Evolutionary conservation across 2,113 vertebrate species (phyloP), one percentile per base, ranked within the genome.

Genomic region (Barbus barbus): DNA sequence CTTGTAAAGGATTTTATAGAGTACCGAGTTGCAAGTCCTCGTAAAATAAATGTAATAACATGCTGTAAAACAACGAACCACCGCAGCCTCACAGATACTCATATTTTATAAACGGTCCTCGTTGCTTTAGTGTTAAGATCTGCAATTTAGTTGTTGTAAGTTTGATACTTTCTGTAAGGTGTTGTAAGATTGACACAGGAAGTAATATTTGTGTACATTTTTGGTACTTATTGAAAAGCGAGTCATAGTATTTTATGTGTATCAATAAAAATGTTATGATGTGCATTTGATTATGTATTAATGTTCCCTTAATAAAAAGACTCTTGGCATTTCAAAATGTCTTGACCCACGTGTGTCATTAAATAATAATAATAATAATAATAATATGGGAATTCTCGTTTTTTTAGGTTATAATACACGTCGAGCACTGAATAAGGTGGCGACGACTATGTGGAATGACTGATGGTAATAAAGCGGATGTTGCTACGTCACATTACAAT

Each of bases 181-280:
- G 81, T 91, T 90, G 79, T 77, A 84, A 86, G 86, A 85, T 83
- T 89, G 77, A 69, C 86, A 71, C n/a, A 61, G 89, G 83, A 92
- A 90, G 86, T 71, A 76, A 78, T 85, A 85, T 90, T 87, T 88
- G 90, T 87, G 90, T 93, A 89, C 90, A 92, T 89, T 87, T 84
- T 90, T 90, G 91, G 90, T 90, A 87, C 93, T 92, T 89, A 91
- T 92, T 92, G 85, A 91, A 96, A 96, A 94, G 95, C 95, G 93
- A 92, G 96, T 92, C 95, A 95, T 97, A 95, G 97, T 96, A 94
- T 95, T 97, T 97, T 97, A 97, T 96, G 96, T 94, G 95, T 95
- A 96, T 97, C 96, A 97, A 98, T 99, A 98, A 98, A 97, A 96
- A 96, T 98, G 5, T 98, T 98, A 99, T 96, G 97, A 97, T 96